Percentiles rank a stretch among this genome's conserved stretches.
Evolutionary conservation across 1,140 invertebrate genomes (phyloP).

Genomic region (Hypsibius dujardini): DNA sequence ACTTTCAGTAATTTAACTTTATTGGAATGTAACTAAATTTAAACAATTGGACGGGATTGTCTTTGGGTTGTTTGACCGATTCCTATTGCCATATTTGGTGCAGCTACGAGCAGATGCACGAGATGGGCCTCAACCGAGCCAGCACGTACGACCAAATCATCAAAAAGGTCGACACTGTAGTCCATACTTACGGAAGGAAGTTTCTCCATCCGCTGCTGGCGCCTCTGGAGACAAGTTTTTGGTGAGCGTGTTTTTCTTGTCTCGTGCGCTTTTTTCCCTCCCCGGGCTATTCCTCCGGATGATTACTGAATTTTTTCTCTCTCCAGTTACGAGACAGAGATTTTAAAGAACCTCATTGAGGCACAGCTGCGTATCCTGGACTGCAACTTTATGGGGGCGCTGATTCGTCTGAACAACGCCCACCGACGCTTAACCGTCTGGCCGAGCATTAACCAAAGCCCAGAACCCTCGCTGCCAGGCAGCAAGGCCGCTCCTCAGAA

Average conservation of each 20-base stretch:
- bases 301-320: too few species aligned
- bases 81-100: slow-evolving; percentile 18
- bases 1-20: too few species aligned
- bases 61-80: neutral
- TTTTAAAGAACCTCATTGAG: slow-evolving; percentile 45
- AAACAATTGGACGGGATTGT: too few species aligned
- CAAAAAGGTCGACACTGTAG: slow-evolving; percentile 31
- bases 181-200: slow-evolving; percentile 29
- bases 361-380: slow-evolving; percentile 46
- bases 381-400: slow-evolving; percentile 46
- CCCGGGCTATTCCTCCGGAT: too few species aligned
- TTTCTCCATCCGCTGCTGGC: slow-evolving; percentile 36
- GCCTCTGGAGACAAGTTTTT: slow-evolving; percentile 33
- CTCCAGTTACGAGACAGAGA: slow-evolving; percentile 51
- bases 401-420: slow-evolving; percentile 48
- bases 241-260: slow-evolving; percentile 30
- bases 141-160: slow-evolving; percentile 34
- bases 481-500: slow-evolving; percentile 6
- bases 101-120: slow-evolving; percentile 36
- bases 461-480: neutral
- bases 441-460: slow-evolving; percentile 33
- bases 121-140: slow-evolving; percentile 30
- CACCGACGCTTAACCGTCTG: slow-evolving; percentile 46
- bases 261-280: too few species aligned
- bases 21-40: too few species aligned